Percentiles rank a stretch among this genome's conserved stretches.
phyloP scores from a whole-genome alignment of 2,797 vertebrate genomes.

The Psittacula echo region DNA sequence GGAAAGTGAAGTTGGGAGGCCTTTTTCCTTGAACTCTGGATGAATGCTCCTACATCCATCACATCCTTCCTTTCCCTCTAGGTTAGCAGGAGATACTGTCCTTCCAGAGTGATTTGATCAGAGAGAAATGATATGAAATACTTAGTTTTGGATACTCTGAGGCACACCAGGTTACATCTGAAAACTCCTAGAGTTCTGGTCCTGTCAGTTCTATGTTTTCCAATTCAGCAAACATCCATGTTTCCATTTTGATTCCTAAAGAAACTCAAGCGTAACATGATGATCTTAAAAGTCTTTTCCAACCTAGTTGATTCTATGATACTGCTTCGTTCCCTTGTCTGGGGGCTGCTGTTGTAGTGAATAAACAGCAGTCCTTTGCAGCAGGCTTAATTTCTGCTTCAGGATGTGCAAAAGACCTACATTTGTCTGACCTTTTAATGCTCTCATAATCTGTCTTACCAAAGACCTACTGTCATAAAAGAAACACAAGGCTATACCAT shows the following conservation, averaged over 20 bases:
- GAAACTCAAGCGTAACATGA: accelerated
- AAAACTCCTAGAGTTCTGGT: neutral
- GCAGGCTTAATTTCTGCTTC: neutral
- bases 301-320: neutral
- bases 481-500: neutral
- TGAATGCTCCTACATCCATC: neutral
- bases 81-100: neutral
- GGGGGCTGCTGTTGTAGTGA: neutral
- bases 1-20: neutral
- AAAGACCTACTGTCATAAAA: neutral
- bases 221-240: neutral
- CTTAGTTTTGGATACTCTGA: neutral
- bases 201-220: neutral
- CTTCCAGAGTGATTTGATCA: neutral
- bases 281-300: neutral
- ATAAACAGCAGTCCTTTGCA: neutral
- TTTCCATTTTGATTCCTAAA: neutral
- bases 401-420: neutral
- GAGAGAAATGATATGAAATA: neutral
- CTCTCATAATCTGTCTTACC: neutral
- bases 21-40: neutral
- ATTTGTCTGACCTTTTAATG: neutral
- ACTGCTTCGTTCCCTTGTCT: neutral
- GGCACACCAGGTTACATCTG: neutral
- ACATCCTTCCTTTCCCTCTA: neutral